A percentile compares a stretch with the other conserved stretches of the same genome.
phyloP scores from a whole-genome alignment of 2,888 invertebrate genomes.

The Aromia moschata region DNA sequence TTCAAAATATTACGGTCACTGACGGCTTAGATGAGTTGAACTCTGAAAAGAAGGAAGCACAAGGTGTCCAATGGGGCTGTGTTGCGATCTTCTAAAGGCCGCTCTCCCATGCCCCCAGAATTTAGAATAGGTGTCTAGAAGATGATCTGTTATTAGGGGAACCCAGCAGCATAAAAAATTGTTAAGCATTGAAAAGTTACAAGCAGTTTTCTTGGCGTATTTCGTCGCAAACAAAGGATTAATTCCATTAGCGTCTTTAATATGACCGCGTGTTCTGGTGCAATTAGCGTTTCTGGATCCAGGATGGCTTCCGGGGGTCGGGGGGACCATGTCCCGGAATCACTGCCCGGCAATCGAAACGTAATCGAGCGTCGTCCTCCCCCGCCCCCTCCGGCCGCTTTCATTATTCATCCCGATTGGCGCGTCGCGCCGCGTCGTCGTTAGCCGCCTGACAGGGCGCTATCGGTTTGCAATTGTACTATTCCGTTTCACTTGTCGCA shows the following conservation, averaged over 20 bases:
- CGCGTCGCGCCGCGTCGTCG: constrained; percentile 21
- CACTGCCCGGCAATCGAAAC: constrained; percentile 23
- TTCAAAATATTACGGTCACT: no score
- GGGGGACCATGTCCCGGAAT: constrained; percentile 8
- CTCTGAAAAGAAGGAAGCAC: no score
- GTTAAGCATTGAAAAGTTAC: no score
- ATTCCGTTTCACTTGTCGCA: constrained; percentile 12
- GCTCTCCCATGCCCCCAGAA: no score
- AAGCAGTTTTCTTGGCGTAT: constrained; percentile 9
- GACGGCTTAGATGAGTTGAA: no score
- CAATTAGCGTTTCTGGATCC: constrained; percentile 16
- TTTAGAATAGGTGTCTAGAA: no score
- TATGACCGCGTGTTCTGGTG: constrained; percentile 26
- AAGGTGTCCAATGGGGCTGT: no score
- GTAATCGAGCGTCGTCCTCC: constrained; percentile 18
- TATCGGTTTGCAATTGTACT: constrained; percentile 15
- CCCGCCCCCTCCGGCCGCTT: constrained; percentile 3
- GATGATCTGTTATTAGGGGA: no score
- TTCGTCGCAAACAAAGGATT: constrained; percentile 11
- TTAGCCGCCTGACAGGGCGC: constrained; percentile 19
- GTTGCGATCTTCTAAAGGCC: no score
- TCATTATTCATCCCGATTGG: constrained; percentile 29
- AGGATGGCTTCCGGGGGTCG: neutral
- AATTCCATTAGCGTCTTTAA: constrained; percentile 32
- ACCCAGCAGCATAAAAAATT: no score